Conservation (phyloP, 2,797 vertebrate species). For the Semaprochilodus insignis region DNA sequence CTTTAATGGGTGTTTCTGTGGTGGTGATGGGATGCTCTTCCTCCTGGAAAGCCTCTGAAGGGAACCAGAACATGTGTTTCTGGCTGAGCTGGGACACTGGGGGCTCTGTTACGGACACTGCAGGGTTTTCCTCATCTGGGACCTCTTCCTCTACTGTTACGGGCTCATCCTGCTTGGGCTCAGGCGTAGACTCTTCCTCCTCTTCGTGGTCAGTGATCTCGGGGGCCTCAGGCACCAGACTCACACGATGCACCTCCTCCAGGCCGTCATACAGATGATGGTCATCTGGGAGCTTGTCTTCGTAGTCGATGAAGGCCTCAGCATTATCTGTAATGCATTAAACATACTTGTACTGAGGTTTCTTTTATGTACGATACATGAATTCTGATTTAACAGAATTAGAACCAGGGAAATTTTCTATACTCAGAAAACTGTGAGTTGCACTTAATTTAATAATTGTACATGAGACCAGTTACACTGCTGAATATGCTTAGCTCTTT, state of each 20-base stretch:
- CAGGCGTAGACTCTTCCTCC: slow-evolving; percentile 58
- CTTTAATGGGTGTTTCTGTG: slow-evolving; percentile 69
- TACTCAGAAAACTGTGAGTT: too few species aligned
- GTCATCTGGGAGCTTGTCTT: slow-evolving; percentile 88
- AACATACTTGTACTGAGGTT: slow-evolving; percentile 14
- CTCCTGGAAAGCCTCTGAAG: slow-evolving; percentile 83
- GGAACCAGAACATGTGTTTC: slow-evolving; percentile 92
- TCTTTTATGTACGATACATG: neutral
- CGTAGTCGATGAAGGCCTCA: slow-evolving; percentile 88
- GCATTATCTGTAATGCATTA: slow-evolving; percentile 79
- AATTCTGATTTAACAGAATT: too few species aligned
- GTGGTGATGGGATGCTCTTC: slow-evolving; percentile 65
- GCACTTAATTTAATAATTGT: too few species aligned
- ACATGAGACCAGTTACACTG: too few species aligned
- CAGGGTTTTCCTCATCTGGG: slow-evolving; percentile 57
- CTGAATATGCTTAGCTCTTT: too few species aligned
- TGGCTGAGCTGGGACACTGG: slow-evolving; percentile 84
- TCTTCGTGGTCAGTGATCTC: slow-evolving; percentile 43
- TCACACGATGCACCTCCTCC: slow-evolving; percentile 41
- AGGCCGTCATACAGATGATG: slow-evolving; percentile 66
- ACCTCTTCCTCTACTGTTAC: slow-evolving; percentile 58
- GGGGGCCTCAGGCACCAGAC: slow-evolving; percentile 31
- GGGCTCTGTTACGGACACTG: slow-evolving; percentile 74
- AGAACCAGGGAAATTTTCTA: too few species aligned
- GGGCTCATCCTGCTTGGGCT: slow-evolving; percentile 50